These are phyloP conservation scores for Apodemus sylvaticus DNA, from an alignment of 2,113 vertebrate genomes.

Conservation along the genomic window DNA sequence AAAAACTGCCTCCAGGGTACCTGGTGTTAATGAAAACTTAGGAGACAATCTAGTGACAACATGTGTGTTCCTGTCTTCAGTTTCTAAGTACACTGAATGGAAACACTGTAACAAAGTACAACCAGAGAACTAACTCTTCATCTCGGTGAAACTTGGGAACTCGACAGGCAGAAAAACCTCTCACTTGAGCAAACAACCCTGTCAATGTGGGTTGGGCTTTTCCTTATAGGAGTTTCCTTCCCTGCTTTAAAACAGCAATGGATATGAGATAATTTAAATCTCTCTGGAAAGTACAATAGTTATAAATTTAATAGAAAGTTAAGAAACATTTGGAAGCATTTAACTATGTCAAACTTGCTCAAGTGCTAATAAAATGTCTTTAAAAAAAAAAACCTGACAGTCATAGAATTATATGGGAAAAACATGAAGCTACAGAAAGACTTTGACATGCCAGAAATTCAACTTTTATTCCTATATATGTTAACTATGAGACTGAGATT, in stretches of 20 bases:
- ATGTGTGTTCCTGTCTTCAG: neutral
- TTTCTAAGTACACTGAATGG: neutral
- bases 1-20: neutral
- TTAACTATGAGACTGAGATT: slow-evolving; percentile 25
- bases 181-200: neutral
- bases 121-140: slow-evolving; percentile 42
- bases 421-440: slow-evolving; percentile 4
- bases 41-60: neutral
- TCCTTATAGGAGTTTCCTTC: slow-evolving; percentile 19
- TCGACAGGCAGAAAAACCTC: slow-evolving; percentile 1
- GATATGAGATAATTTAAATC: slow-evolving; percentile 24
- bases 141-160: neutral
- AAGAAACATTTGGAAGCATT: slow-evolving; percentile 53
- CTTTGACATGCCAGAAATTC: slow-evolving; percentile 20
- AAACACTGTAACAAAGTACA: neutral
- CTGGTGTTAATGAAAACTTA: neutral
- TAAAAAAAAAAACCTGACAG: neutral
- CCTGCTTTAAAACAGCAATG: slow-evolving; percentile 26
- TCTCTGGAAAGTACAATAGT: slow-evolving; percentile 31
- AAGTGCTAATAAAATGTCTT: slow-evolving; percentile 48
- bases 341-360: slow-evolving; percentile 22
- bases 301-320: slow-evolving; percentile 53
- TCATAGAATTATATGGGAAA: slow-evolving; percentile 28
- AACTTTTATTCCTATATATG: slow-evolving; percentile 31
- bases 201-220: neutral